Base-by-base conservation (phyloP, 1,140 invertebrate genomes). In the Bombyx mori region DNA sequence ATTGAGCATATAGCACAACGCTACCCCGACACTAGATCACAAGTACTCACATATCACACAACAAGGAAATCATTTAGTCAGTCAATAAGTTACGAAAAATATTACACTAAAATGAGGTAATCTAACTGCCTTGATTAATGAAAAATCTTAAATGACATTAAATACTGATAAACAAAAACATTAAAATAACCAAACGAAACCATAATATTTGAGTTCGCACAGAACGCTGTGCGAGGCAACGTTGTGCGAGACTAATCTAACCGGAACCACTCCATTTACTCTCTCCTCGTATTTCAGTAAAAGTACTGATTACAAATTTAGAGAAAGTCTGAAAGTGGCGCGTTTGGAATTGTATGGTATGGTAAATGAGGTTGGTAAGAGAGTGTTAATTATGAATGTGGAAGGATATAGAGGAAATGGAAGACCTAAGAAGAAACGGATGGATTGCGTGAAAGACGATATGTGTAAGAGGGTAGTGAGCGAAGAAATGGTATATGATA, bases 1-100 rank as follows among this genome's bases (percentile, higher is more conserved):
- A 86, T 84, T 86, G 83, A 84, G 83, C 83, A 86, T 79, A 84
- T 77, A 85, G 83, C 83, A 84, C 83, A 85, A 86, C 83, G 81
- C 79, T 79, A 85, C 82, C 83, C 77, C 75, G 65, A 81, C 79
- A 79, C 79, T 74, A 70, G 64, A 66, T 65, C 22, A 72, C 63
- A 72, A 72, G 69, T 79, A 78, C 79, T 69, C 77, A 82, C 74
- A 77, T 44, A 73, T 75, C 78, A 82, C 78, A 79, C 77, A 68
- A 83, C 81, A 75, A 83, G 81, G 79, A 82, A 84, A 86, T 77
- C 79, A 82, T 76, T 76, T 78, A 73, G 82, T 86, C 83, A 86
- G 83, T 84, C 83, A 81, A 82, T 78, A 80, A 78, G 75, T 76
- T 77, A 81, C 68, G 70, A 73, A 81, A 71, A 81, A 79, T 69